Base-by-base conservation (phyloP, 2,888 invertebrate genomes). In the Zaprionus bogoriensis region DNA sequence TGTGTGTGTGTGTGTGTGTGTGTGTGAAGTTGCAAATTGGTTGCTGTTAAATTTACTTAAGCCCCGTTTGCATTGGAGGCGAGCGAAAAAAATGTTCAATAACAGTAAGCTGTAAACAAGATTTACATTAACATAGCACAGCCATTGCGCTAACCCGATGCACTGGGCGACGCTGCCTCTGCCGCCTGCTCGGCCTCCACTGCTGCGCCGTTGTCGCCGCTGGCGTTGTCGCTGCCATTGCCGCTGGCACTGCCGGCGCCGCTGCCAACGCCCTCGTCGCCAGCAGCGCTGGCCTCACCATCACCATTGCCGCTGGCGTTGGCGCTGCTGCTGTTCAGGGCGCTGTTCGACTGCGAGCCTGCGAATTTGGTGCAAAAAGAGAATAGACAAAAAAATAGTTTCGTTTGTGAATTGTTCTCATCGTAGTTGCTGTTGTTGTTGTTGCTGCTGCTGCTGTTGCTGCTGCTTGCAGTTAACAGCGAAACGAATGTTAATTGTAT, bases 321-420 rank as follows among this genome's bases (percentile, higher is more conserved):
- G 25, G 61, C 47, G 22, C 23, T 76, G 55, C 54, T 83, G 71
- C 58, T 81, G 54, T 77, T 87, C 20, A 82, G 53, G 28, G 74
- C 81, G 74, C 60, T 87, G 67, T 84, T 82, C 27, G 88, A 82
- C 52, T 82, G 81, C n/a, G 88, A 82, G 46, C 81, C 81, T 87
- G 59, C 36, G 25, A 60, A 42, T 20, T 76, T 38, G 12, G 17
- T 46, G 39, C 61, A 41, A 45, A 42, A 30, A 46, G 20, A 14
- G 48, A 22, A 41, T 42, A 48, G 19, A 12, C 46, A 22, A 63
- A 41, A 47, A 23, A 54, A 19, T 41, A 27, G 55, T 59, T 50
- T 28, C 30, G 17, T 51, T 20, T 61, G 44, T 44, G 12, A 59
- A 48, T 47, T 46, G 27, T 50, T 50, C 17, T 36, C 32, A 41